Evolutionary conservation across 2,113 vertebrate genomes (phyloP), one percentile per base, ranked within the genome.

Genomic region (Camarhynchus parvulus): DNA sequence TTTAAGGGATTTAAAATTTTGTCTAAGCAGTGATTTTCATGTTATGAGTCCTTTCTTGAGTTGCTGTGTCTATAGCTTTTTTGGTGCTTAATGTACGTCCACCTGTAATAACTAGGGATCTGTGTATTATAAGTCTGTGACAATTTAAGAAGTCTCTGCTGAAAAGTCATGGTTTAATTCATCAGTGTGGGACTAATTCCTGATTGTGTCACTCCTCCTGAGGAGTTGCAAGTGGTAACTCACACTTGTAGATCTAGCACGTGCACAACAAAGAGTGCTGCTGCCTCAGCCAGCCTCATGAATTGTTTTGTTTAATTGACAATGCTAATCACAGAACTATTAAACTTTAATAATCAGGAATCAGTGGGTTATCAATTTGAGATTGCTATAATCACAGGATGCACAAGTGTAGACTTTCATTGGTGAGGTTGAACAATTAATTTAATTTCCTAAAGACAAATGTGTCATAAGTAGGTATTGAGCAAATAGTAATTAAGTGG

Each of bases 261-360:
- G 3, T 80, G 72, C 86, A 74, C 62, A 87, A 49, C 12, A 21
- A 59, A 92, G 69, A 83, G 58, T 89, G 69, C 90, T 94, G 80
- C 76, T 97, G 67, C 63, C 76, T 91, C 50, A 44, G 68, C 83
- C 94, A 93, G 88, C n/a, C 72, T 62, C 28, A 55, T 8, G 39
- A 50, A 72, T 82, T 53, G 84, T 90, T 50, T 82, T 66, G 15
- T 39, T 91, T 95, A 94, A 92, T 93, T 94, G 89, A 70, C 95
- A 97, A 95, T 92, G 87, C 64, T 92, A 95, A 97, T 92, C 76
- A 77, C 68, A 85, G 90, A 96, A 68, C 55, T 95, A 80, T 92
- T 96, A 94, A 93, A 92, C 92, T 97, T 96, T 96, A 97, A 93
- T 97, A 97, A 94, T 84, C 44, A 94, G 47, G 81, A 97, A 84